Base-by-base conservation (phyloP, 2,888 invertebrate genomes). In the Trypoxylon attenuatum region DNA sequence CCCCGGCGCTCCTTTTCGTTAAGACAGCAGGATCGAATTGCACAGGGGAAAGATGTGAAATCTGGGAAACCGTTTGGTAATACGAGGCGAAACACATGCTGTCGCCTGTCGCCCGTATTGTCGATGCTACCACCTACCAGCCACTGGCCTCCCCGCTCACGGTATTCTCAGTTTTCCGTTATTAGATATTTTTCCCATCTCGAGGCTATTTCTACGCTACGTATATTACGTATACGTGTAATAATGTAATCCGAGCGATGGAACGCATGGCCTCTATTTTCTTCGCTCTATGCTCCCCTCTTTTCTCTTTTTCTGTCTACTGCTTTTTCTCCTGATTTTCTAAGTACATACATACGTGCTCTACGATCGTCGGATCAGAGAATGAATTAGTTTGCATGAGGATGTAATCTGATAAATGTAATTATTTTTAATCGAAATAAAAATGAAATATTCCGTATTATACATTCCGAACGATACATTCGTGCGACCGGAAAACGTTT, bases 31-130 rank as follows among this genome's bases (percentile, higher is more conserved):
- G 73, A 68, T 82, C 75, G 71, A 68, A 56, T 82, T 79, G 77
- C 82, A 73, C 55, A 66, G 46, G 71, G 69, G 61, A 69, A 58
- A 56, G 46, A 68, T 53, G 51, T 58, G 73, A 73, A 67, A 81
- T 81, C 76, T 75, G 73, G 81, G 77, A 76, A 79, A 81, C 75
- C 72, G 78, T 75, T 76, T 61, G 71, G 76, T 81, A 82, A 81
- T 50, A 71, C 69, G 80, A 83, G 56, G 71, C 78, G 73, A 66
- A 68, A 78, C 75, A 72, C 78, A 77, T 73, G 71, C 76, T 46
- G 45, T 45, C 50, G 45, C n/a, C n/a, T n/a, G n/a, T n/a, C 10
- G 33, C 62, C 65, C 62, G 62, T 56, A 67, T 51, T 51, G 41
- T 25, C 46, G 39, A 33, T n/a, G 5, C 46, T 55, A 56, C 54